Evolutionary conservation across 2,888 invertebrate genomes (phyloP), one percentile per base, ranked within the genome.

Genomic region (Lottia gigantea): DNA sequence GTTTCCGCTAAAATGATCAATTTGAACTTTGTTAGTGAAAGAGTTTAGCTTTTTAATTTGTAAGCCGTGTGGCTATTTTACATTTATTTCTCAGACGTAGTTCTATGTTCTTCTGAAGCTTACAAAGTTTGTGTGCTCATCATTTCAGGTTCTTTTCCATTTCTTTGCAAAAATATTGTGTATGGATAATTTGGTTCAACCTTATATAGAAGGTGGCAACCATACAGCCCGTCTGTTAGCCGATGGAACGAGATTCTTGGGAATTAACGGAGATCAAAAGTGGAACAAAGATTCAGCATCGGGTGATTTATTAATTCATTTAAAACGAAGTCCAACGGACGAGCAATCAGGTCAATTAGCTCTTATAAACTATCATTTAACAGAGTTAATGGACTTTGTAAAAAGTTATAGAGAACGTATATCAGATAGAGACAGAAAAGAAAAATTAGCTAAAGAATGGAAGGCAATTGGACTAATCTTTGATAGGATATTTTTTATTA

Each of bases 401-500:
- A 76, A 75, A 66, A 65, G 77, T 16, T 83, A 83, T 72, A 79
- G 80, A 74, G 79, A 81, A 67, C 78, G 85, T 61, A 74, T 86
- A 45, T 77, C 80, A 31, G 85, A 85, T 19, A 84, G 85, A 68
- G 88, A 88, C 73, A 77, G 79, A 40, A 80, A 80, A 49, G 85
- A 86, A 40, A 81, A 82, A 67, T 78, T 85, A 66, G 80, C 82
- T 19, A 82, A 81, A 69, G 87, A 88, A 68, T 88, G 88, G 88
- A 84, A 86, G 73, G 83, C 85, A 6, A 80, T 87, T 40, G 86
- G 86, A 1, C 78, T 87, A n/a, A 83, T 86, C 67, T 80, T 88
- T 64, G 88, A 88, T 78, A 74, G 88, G 67, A 80, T 87, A 62
- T 87, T 87, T 75, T 88, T 88, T 78, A 81, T 82, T 69, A 74